Evolutionary conservation across 2,797 vertebrate genomes (phyloP).

Genomic region (Gymnoscopelus microlampas): DNA sequence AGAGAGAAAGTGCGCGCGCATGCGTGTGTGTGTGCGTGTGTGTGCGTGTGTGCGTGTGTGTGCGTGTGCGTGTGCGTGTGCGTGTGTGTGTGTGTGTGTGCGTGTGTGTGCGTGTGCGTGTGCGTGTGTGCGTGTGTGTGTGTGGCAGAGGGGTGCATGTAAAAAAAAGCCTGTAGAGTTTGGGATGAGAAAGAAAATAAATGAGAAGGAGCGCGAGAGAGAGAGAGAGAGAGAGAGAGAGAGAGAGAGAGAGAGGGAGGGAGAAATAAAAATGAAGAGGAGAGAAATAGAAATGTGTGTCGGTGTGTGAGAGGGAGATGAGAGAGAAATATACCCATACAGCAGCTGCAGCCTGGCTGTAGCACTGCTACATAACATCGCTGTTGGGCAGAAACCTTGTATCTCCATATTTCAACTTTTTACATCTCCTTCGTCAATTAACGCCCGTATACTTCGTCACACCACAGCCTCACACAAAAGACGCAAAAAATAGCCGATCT

Average conservation of each 20-base stretch:
- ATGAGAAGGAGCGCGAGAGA: conserved; percentile 10
- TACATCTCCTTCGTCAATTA: too few species aligned
- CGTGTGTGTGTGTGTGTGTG: conserved; percentile 44
- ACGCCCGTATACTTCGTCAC: too few species aligned
- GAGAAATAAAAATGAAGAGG: neutral
- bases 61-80: neutral
- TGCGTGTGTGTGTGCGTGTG: conserved; percentile 36
- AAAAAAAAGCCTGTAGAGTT: conserved; percentile 8
- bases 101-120: conserved; percentile 40
- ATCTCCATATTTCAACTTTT: too few species aligned
- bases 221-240: conserved; percentile 8
- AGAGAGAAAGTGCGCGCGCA: conserved; percentile 28
- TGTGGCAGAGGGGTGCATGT: conserved; percentile 10
- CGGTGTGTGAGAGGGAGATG: conserved; percentile 19
- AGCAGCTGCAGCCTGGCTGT: conserved; percentile 63
- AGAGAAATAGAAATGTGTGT: conserved; percentile 9
- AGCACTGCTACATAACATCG: conserved; percentile 41
- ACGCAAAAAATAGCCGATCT: too few species aligned
- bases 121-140: conserved; percentile 40
- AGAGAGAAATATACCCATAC: conserved; percentile 32
- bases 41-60: conserved; percentile 42
- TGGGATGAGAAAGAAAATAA: neutral
- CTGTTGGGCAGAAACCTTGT: too few species aligned
- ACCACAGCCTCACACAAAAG: too few species aligned
- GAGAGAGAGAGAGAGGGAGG: conserved; percentile 28